Evolutionary conservation across 2,797 vertebrate species (phyloP).

Genomic region (Allobates femoralis): DNA sequence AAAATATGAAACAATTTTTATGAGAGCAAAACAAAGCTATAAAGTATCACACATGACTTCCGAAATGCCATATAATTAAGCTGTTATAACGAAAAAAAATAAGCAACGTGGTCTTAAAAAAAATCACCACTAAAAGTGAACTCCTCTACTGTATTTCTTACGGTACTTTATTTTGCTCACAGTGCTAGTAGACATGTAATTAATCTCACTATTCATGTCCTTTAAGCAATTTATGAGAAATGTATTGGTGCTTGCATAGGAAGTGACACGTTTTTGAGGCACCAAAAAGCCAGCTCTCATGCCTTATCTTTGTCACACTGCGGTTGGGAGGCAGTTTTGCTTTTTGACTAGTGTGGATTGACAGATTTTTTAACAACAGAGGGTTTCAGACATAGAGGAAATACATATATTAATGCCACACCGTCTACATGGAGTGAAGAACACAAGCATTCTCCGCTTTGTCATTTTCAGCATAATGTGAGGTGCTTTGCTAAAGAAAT

Average conservation of each 20-base stretch:
- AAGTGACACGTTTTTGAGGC: constrained; percentile 51
- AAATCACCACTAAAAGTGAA: constrained; percentile 14
- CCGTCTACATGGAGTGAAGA: background rate
- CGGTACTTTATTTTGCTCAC: constrained; percentile 33
- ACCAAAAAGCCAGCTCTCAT: constrained; percentile 27
- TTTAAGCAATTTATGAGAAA: constrained; percentile 47
- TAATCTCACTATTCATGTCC: constrained; percentile 54
- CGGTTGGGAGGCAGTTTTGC: constrained; percentile 33
- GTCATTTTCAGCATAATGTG: constrained; percentile 15
- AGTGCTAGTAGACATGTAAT: constrained; percentile 44
- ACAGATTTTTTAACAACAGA: constrained; percentile 46
- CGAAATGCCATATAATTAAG: constrained; percentile 5
- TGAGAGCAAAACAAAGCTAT: background rate
- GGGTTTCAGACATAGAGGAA: constrained; percentile 28
- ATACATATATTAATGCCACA: constrained; percentile 39
- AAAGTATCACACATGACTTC: background rate
- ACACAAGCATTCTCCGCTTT: background rate
- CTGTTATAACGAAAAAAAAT: background rate
- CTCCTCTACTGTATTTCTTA: constrained; percentile 15
- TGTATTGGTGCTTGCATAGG: constrained; percentile 45
- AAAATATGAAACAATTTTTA: constrained; percentile 8
- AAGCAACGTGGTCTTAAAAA: background rate
- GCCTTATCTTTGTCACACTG: constrained; percentile 49
- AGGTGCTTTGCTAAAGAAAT: constrained; percentile 22
- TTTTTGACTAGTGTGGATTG: constrained; percentile 39